Evolutionary conservation across 2,888 invertebrate genomes (phyloP).

Genomic region (Busseola fusca): DNA sequence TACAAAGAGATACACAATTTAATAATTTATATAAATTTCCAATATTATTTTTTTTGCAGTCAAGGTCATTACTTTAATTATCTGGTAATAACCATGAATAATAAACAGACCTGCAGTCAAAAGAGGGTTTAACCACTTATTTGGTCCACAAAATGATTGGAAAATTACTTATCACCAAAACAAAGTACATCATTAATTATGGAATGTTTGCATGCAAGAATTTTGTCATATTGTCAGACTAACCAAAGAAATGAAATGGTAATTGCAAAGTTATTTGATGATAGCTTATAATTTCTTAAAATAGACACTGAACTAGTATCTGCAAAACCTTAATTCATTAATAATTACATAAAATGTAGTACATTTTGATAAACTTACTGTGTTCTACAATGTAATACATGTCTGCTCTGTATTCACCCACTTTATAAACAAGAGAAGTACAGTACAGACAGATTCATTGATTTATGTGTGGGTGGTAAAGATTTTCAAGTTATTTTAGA

Average conservation of each 20-base stretch:
- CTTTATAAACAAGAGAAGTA: conserved; percentile 27
- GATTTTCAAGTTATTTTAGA: conserved; percentile 59
- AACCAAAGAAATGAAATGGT: background rate
- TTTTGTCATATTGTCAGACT: background rate
- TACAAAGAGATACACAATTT: background rate
- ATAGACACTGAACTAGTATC: conserved; percentile 3
- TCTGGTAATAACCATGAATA: conserved; percentile 15
- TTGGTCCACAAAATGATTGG: background rate
- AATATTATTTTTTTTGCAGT: background rate
- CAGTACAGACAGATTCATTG: conserved; percentile 58
- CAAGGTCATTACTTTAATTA: conserved; percentile 12
- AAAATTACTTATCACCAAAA: background rate
- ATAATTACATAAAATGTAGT: background rate
- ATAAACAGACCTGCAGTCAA: too few relatives aligned
- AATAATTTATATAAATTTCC: background rate
- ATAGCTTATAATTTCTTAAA: conserved; percentile 1
- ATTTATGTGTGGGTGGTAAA: conserved; percentile 68
- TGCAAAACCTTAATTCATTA: background rate
- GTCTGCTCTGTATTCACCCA: conserved; percentile 38
- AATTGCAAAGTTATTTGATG: background rate
- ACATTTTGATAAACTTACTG: conserved; percentile 44
- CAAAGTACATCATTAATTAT: background rate
- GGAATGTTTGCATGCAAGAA: background rate
- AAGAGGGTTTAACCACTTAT: background rate
- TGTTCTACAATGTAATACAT: conserved; percentile 50